Evolutionary conservation across 2,797 vertebrate species (phyloP).

Genomic region (Adrianichthys oophorus): DNA sequence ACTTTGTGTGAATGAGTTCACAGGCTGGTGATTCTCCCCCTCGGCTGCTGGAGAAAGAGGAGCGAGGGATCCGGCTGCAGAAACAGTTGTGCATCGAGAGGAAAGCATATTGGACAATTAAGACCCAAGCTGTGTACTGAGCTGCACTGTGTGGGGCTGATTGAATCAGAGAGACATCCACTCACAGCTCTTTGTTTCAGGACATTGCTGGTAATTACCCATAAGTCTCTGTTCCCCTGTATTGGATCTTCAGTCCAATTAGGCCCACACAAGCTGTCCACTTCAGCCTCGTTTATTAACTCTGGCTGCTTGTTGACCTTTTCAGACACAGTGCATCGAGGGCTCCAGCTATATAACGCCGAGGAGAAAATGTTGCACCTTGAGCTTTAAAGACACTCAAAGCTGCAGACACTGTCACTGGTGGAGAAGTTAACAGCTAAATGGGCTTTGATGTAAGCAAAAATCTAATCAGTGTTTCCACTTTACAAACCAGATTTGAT

Average conservation of each 20-base stretch:
- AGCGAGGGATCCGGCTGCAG: conserved; percentile 54
- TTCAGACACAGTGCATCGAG: conserved; percentile 56
- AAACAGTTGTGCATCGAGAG: conserved; percentile 52
- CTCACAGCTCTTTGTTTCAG: conserved; percentile 77
- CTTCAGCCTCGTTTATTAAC: conserved; percentile 71
- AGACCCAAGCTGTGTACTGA: conserved; percentile 71
- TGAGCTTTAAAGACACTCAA: conserved; percentile 16
- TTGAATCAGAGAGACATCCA: conserved; percentile 77
- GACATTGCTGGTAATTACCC: conserved; percentile 84
- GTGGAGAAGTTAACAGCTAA: background rate
- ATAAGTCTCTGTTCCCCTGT: conserved; percentile 77
- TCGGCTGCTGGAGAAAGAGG: conserved; percentile 39
- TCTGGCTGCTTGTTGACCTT: conserved; percentile 81
- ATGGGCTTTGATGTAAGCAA: background rate
- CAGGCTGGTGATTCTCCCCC: conserved; percentile 28
- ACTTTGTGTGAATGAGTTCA: conserved; percentile 48
- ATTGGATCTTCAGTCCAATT: conserved; percentile 80
- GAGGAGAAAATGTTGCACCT: conserved; percentile 38
- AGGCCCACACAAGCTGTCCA: conserved; percentile 70
- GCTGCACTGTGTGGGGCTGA: conserved; percentile 77
- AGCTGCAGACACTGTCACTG: background rate
- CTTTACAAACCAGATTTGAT: too few species aligned
- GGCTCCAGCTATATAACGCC: conserved; percentile 54
- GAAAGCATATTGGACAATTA: conserved; percentile 83
- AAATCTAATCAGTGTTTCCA: too few species aligned